Base-by-base conservation (phyloP, 2,888 invertebrate species). In the Lydus trimaculatus region DNA sequence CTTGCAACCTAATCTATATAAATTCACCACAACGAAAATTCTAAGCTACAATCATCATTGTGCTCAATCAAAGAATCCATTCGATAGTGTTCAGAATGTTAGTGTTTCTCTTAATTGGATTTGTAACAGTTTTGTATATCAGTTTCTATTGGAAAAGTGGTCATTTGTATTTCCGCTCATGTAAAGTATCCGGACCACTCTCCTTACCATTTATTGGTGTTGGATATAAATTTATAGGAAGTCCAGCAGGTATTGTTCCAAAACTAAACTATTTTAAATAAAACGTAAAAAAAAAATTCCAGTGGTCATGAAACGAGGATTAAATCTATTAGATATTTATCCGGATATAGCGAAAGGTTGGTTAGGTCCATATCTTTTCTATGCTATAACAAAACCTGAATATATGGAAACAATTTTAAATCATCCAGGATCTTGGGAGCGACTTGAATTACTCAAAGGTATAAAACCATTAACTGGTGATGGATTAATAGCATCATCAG, bases 301-400 rank as follows among this genome's bases (percentile, higher is more conserved):
- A 65, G 62, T 9, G 9, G 31, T 63, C 15, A 58, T 58, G 9
- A 23, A 63, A 20, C 23, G n/a, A 1, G 58, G 58, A 20, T 36
- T 66, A 28, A 4, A 28, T 0, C 15, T 66, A 11, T 63, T 36
- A 8, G 58, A 62, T 17, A 15, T 20, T 5, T 63, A 66, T 31
- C 66, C 66, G 31, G 63, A 63, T 15, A 13, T 66, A 20, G 6
- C 13, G n/a, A 66, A 62, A 28, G 20, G 28, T 1, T 66, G 63
- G 66, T 25, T 66, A 31, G 63, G 64, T 17, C 31, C 39, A 13
- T 33, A 67, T 15, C 36, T 67, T 20, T 31, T 20, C 6, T 67
- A 60, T n/a, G 2, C 60, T 9, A n/a, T 67, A 11, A 31, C 63
- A n/a, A 67, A 67, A 64, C 67, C 67, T 13, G 67, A 67, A 13